Evolutionary conservation across 1,140 invertebrate species (phyloP), one percentile per base, ranked within the genome.

Genomic region (Archivesica marissinica): DNA sequence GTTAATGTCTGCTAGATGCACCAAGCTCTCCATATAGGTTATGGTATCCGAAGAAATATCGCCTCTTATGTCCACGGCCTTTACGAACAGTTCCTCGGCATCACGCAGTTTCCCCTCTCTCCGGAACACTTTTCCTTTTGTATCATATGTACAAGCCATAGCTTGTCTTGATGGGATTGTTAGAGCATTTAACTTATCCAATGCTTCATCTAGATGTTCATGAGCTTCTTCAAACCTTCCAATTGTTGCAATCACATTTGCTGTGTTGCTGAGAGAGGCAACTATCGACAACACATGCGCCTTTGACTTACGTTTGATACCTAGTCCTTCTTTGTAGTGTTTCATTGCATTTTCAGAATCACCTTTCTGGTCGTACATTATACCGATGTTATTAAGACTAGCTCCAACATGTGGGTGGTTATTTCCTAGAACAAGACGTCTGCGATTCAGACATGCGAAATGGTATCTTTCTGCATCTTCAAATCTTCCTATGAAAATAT

Each of bases 401-500:
- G 56, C 38, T 17, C 81, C 81, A 52, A 84, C 39, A 7, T 28
- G 7, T 9, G 81, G 81, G 52, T 76, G 52, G 35, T 84, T 75
- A 41, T 75, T 39, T 4, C 72, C 68, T 61, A 35, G 38, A 0
- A 76, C 33, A 13, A 66, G n/a, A 15, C 35, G 13, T 1, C 72
- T 70, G n/a, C 38, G 52, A 28, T 84, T 52, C 25, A 84, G 23
- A 47, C 47, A 75, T 9, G 30, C 56, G 38, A 75, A 76, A 44
- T 84, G 68, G 30, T 84, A 75, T 23, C 68, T 74, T 28, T 84
- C 39, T 0, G 81, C 68, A 25, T 84, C 81, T 15, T 76, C 68
- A 56, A 84, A 84, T 4, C 39, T 39, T 0, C 81, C 81, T 84
- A 25, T 4, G 41, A 39, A 54, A 35, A 54, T 20, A 23, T 13